Base-by-base conservation (phyloP, 2,797 vertebrate species). In the Gymnoscopelus microlampas region DNA sequence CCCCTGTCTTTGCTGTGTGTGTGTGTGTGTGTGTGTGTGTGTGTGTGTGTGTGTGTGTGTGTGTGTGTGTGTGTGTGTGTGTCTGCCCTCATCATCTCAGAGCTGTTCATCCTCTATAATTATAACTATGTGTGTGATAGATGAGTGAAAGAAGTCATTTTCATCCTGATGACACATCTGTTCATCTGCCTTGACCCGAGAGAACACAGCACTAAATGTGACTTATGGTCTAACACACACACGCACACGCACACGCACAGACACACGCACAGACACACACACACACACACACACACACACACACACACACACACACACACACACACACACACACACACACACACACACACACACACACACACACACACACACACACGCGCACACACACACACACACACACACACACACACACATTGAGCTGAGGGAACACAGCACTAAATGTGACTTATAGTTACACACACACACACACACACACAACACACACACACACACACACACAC, bases 131-230 rank as follows among this genome's bases (percentile, higher is more conserved):
- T 29, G 26, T 29, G 1, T 29, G 26, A 29, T 29, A 29, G 26
- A 29, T 29, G 26, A 29, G 26, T 29, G 26, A 29, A 29, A 73
- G 68, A 78, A 82, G 77, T 79, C 77, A 84, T 91, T 86, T 88
- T 74, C 26, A 29, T 29, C 73, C 54, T 71, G 53, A 29, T 85
- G 76, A 85, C 79, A 77, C 86, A 82, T 88, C 78, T 87, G 89
- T 90, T 88, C 85, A 74, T 79, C 39, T 78, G 80, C 85, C 85
- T 85, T 90, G 90, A 88, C 86, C 88, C 70, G 66, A 68, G 68
- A 79, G 75, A 78, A 82, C 26, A 32, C 12, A 0, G 68, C 78
- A 78, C 76, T 91, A 87, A 86, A 87, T 81, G 68, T 85, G 78
- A 89, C 73, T 83, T 80, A 69, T 29, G 73, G 64, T 3, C 26